These are phyloP conservation scores for Xiphias gladius DNA, from an alignment of 2,113 vertebrate species.

Conservation along the genomic window DNA sequence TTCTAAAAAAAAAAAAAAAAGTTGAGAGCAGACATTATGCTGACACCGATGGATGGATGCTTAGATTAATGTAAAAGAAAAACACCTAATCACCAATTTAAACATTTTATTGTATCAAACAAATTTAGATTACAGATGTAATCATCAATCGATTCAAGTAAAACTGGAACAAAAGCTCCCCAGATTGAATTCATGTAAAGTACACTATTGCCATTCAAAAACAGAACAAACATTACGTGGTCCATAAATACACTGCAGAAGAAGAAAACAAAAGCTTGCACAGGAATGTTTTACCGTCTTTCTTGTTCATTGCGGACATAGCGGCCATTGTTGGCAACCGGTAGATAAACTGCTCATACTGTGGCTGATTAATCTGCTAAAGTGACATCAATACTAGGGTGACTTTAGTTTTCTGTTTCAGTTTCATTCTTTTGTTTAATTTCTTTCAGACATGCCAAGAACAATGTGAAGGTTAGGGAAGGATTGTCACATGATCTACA, in stretches of 20 bases:
- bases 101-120: slow-evolving; percentile 82
- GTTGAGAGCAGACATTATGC: neutral
- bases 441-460: slow-evolving; percentile 12
- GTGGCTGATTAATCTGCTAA: slow-evolving; percentile 22
- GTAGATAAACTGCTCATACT: slow-evolving; percentile 13
- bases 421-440: slow-evolving; percentile 1
- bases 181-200: slow-evolving; percentile 51
- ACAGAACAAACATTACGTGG: slow-evolving; percentile 62
- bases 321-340: slow-evolving; percentile 22
- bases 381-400: slow-evolving; percentile 21
- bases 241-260: slow-evolving; percentile 60
- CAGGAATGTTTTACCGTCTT: slow-evolving; percentile 62
- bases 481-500: slow-evolving; percentile 71
- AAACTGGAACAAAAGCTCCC: slow-evolving; percentile 61
- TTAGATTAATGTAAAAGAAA: neutral
- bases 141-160: slow-evolving; percentile 74
- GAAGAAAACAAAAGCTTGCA: slow-evolving; percentile 38
- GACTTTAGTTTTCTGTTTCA: slow-evolving; percentile 31
- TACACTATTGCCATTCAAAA: slow-evolving; percentile 67
- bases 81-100: slow-evolving; percentile 65
- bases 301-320: slow-evolving; percentile 48
- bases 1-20: slow-evolving; percentile 28
- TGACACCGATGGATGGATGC: neutral
- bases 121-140: slow-evolving; percentile 74
- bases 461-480: slow-evolving; percentile 33